Percentiles rank a stretch among this genome's conserved stretches.
Conservation (phyloP, 2,113 vertebrate genomes). For the Rostratula benghalensis region DNA sequence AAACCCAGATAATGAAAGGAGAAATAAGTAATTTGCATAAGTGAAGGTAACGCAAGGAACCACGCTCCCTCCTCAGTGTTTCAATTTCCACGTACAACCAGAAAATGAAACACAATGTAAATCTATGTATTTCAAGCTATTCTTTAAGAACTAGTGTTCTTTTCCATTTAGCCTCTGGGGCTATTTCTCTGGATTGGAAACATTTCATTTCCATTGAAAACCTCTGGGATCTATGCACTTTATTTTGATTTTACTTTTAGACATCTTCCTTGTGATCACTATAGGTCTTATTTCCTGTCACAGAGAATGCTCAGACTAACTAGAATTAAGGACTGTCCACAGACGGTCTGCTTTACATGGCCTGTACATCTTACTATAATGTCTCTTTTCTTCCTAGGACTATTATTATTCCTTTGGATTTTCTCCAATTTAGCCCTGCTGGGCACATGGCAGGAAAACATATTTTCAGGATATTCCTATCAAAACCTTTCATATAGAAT, state of each 20-base stretch:
- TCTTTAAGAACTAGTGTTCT: neutral
- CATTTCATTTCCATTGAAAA: neutral
- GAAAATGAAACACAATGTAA: neutral
- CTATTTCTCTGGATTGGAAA: neutral
- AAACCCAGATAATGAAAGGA: neutral
- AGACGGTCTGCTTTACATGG: neutral
- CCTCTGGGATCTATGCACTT: neutral
- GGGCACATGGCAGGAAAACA: neutral
- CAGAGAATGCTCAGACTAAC: neutral
- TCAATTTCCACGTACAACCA: neutral
- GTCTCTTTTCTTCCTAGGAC: neutral
- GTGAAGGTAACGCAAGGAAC: neutral
- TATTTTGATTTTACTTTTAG: neutral
- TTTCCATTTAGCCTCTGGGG: neutral
- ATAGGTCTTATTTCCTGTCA: neutral
- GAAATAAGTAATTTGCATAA: neutral
- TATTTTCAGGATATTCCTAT: neutral
- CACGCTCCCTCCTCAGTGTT: neutral
- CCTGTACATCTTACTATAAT: neutral
- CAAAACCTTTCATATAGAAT: neutral
- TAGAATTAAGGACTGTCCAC: neutral
- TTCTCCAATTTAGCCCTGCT: neutral
- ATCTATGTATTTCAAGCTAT: neutral
- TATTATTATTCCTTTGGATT: neutral
- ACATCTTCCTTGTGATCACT: neutral